These are phyloP conservation scores for Fopius arisanus DNA, from an alignment of 1,140 invertebrate species.

Conservation along the genomic window DNA sequence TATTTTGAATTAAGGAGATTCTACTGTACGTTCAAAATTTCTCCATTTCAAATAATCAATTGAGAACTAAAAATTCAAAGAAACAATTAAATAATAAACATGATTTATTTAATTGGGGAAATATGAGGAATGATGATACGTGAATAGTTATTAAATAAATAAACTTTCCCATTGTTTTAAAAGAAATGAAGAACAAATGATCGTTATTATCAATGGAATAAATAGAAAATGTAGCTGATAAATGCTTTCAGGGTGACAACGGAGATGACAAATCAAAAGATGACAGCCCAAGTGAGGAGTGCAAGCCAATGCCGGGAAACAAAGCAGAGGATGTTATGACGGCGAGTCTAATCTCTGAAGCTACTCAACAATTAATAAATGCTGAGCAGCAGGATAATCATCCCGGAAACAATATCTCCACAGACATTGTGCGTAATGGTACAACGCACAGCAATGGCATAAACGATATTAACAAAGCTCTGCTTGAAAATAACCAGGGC, in stretches of 20 bases:
- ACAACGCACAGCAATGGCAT: slow-evolving; percentile 61
- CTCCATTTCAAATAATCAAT: no score
- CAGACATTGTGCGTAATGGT: slow-evolving; percentile 57
- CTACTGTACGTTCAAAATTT: no score
- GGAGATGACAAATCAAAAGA: slow-evolving; percentile 61
- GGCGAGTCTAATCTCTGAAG: slow-evolving; percentile 60
- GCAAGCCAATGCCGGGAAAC: slow-evolving; percentile 51
- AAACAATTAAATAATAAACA: no score
- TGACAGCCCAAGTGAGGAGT: slow-evolving; percentile 57
- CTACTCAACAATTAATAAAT: slow-evolving; percentile 59
- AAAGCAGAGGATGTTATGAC: slow-evolving; percentile 57
- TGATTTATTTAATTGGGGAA: no score
- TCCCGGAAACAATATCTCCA: slow-evolving; percentile 45
- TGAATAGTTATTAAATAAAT: no score
- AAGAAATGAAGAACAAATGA: no score
- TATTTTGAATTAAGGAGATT: no score
- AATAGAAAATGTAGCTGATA: neutral
- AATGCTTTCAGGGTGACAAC: slow-evolving; percentile 48
- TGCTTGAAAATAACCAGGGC: slow-evolving; percentile 59
- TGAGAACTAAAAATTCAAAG: no score
- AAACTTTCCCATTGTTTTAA: no score
- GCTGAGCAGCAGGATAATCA: slow-evolving; percentile 55
- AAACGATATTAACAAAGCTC: slow-evolving; percentile 57
- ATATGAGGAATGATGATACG: no score
- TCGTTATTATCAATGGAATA: no score